Conservation (phyloP, 2,888 invertebrate species). For the Pyralis farinalis region DNA sequence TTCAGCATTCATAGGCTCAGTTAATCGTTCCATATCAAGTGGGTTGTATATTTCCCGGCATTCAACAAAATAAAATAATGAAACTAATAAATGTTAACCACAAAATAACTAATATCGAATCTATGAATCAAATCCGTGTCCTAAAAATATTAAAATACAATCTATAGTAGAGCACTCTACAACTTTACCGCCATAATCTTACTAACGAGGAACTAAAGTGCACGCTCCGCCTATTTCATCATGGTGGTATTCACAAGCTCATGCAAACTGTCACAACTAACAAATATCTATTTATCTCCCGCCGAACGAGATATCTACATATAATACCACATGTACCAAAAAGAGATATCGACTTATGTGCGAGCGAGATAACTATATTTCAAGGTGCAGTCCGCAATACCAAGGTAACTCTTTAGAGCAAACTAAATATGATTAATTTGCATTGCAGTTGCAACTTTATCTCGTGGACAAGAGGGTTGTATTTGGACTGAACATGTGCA, state of each 20-base stretch:
- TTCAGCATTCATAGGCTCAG: too few relatives aligned
- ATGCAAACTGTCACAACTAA: slow-evolving; percentile 55
- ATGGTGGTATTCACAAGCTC: slow-evolving; percentile 68
- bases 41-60: too few relatives aligned
- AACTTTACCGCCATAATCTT: slow-evolving; percentile 38
- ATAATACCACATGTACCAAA: slow-evolving; percentile 64
- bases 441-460: slow-evolving; percentile 76
- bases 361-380: slow-evolving; percentile 67
- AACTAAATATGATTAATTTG: slow-evolving; percentile 43
- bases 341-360: slow-evolving; percentile 57
- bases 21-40: too few relatives aligned
- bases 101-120: background rate
- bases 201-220: slow-evolving; percentile 32
- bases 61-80: too few relatives aligned
- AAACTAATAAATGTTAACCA: too few relatives aligned
- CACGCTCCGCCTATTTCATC: slow-evolving; percentile 74
- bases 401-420: slow-evolving; percentile 52
- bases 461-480: slow-evolving; percentile 43
- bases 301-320: slow-evolving; percentile 75
- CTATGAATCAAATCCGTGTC: background rate
- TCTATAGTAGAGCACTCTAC: slow-evolving; percentile 21
- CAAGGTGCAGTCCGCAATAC: slow-evolving; percentile 55
- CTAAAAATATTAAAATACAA: slow-evolving; percentile 27
- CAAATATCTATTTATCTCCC: slow-evolving; percentile 72
- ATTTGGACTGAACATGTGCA: slow-evolving; percentile 49